A percentile compares a stretch with the other conserved stretches of the same genome.
Conservation (phyloP, 1,140 invertebrate species). For the Bathynomus jamesi region DNA sequence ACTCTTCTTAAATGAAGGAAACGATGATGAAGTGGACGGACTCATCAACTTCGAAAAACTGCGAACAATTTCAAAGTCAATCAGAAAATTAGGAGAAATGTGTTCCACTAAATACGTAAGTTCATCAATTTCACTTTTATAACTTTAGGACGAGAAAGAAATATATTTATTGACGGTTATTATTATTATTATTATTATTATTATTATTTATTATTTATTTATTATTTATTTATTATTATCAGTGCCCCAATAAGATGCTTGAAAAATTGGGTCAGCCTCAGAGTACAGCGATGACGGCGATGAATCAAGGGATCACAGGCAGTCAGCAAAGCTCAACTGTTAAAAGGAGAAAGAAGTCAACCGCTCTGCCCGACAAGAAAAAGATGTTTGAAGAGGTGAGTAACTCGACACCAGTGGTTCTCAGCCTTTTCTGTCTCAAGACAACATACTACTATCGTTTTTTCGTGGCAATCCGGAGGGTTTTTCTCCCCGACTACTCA, state of each 20-base stretch:
- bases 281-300: conserved; percentile 75
- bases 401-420: not conserved
- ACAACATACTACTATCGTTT: too few species aligned
- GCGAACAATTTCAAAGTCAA: conserved; percentile 96
- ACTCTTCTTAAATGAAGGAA: conserved; percentile 95
- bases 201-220: conserved; percentile 12
- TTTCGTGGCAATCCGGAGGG: too few species aligned
- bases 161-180: conserved; percentile 75
- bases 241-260: conserved; percentile 74
- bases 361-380: conserved; percentile 85
- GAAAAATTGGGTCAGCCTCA: conserved; percentile 74
- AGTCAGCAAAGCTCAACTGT: conserved; percentile 59
- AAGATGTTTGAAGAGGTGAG: conserved; percentile 92
- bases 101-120: conserved; percentile 67
- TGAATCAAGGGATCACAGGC: conserved; percentile 65
- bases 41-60: conserved; percentile 98
- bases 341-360: conserved; percentile 81
- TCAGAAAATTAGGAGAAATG: conserved; percentile 66
- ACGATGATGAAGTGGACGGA: conserved; percentile 85
- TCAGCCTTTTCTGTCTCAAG: not conserved
- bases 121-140: conserved; percentile 66
- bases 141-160: conserved; percentile 73
- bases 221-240: conserved; percentile 38
- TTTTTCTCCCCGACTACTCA: too few species aligned
- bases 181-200: not conserved